phyloP scores from a whole-genome alignment of 2,113 vertebrate species.

The Psettodes erumei region DNA sequence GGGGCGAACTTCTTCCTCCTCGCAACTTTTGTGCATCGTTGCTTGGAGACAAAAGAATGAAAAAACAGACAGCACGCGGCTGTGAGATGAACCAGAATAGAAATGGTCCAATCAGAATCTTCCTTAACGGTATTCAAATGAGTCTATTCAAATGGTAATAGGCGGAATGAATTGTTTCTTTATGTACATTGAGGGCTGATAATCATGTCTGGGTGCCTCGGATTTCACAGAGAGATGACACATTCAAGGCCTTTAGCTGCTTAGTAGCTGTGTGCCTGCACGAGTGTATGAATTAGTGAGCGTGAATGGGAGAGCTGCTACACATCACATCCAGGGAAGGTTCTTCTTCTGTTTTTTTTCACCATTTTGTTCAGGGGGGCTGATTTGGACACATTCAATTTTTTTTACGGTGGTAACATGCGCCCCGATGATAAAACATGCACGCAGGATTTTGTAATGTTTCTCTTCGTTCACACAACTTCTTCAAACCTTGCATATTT shows the following conservation, averaged over 20 bases:
- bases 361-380: not conserved
- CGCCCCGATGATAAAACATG: not conserved
- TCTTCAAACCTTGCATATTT: not conserved
- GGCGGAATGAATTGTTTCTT: constrained; percentile 1
- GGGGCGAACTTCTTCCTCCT: not conserved
- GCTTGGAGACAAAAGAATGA: not conserved
- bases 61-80: not conserved
- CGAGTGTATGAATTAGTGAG: constrained; percentile 8
- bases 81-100: not conserved
- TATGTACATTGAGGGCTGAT: not conserved
- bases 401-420: not conserved
- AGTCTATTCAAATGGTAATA: constrained; percentile 37
- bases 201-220: constrained; percentile 8
- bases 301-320: constrained; percentile 2
- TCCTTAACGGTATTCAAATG: constrained; percentile 4
- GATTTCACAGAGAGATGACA: constrained; percentile 3
- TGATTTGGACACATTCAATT: not conserved
- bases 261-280: not conserved
- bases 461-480: constrained; percentile 1
- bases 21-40: not conserved
- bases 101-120: not conserved
- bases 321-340: not conserved
- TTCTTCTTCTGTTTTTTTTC: not conserved
- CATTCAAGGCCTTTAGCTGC: not conserved
- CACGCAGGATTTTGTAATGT: not conserved